A percentile compares a stretch with the other conserved stretches of the same genome.
Conservation (phyloP, 2,797 vertebrate genomes). For the Adelosebastes latens region DNA sequence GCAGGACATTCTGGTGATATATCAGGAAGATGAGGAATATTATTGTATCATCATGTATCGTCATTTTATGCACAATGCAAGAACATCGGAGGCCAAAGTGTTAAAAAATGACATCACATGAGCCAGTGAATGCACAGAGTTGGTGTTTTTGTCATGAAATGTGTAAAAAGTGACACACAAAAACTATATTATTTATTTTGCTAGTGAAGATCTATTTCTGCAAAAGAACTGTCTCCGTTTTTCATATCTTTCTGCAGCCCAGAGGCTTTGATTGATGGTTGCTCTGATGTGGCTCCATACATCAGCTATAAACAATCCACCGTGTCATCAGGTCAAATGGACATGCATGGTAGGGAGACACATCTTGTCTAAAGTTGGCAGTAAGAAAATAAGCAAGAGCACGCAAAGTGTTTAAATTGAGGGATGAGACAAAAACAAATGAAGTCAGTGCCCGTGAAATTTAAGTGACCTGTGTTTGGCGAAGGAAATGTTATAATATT, state of each 20-base stretch:
- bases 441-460: slow-evolving; percentile 16
- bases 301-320: slow-evolving; percentile 31
- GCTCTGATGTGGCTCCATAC: slow-evolving; percentile 36
- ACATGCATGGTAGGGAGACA: slow-evolving; percentile 1
- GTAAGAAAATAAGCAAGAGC: slow-evolving; percentile 39
- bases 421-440: slow-evolving; percentile 43
- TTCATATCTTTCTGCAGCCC: not conserved
- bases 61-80: not conserved
- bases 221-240: not conserved
- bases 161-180: not conserved
- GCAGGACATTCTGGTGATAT: not conserved
- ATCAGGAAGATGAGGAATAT: not conserved
- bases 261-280: slow-evolving; percentile 27
- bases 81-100: not conserved
- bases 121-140: not conserved
- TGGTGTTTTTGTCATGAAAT: not conserved
- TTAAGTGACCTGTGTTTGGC: slow-evolving; percentile 21
- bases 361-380: slow-evolving; percentile 22
- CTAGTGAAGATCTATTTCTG: not conserved
- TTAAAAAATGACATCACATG: not conserved
- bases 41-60: not conserved
- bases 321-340: slow-evolving; percentile 28
- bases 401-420: slow-evolving; percentile 31
- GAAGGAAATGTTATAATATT: slow-evolving; percentile 31
- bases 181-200: not conserved